Conservation (phyloP, 2,888 invertebrate species). For the Stratiomys singularior region DNA sequence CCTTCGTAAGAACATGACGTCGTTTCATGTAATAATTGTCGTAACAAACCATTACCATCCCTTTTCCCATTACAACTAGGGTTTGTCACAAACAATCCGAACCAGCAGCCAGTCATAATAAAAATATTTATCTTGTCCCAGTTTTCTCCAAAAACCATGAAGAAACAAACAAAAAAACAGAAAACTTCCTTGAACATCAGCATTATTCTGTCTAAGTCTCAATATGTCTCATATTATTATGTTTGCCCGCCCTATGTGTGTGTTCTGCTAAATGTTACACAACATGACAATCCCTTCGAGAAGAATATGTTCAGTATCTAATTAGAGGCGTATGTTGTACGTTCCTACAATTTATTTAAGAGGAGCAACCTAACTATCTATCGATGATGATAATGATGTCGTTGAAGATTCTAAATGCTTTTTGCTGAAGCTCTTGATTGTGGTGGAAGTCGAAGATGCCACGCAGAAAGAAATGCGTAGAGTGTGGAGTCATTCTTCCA, state of each 20-base stretch:
- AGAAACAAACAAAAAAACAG: too few species aligned
- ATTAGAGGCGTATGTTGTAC: slow-evolving; percentile 13
- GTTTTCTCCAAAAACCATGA: neutral
- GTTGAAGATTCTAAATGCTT: neutral
- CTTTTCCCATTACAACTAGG: neutral
- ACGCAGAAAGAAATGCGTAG: too few species aligned
- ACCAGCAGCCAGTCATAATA: neutral
- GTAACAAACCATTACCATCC: neutral
- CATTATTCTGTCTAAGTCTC: neutral
- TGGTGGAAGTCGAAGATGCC: too few species aligned
- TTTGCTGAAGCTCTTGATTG: too few species aligned
- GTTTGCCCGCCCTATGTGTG: neutral
- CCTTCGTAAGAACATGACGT: neutral
- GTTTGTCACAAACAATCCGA: neutral
- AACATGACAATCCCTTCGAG: slow-evolving; percentile 12
- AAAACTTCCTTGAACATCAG: neutral
- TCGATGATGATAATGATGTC: slow-evolving; percentile 11
- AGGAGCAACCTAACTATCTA: neutral
- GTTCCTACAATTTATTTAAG: neutral
- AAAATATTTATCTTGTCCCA: neutral
- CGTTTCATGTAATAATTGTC: neutral
- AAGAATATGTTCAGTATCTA: slow-evolving; percentile 9
- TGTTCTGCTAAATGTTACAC: slow-evolving; percentile 32
- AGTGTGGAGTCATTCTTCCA: too few species aligned
- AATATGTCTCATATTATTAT: neutral